Base-by-base conservation (phyloP, 2,888 invertebrate genomes). In the Malacosoma neustria region DNA sequence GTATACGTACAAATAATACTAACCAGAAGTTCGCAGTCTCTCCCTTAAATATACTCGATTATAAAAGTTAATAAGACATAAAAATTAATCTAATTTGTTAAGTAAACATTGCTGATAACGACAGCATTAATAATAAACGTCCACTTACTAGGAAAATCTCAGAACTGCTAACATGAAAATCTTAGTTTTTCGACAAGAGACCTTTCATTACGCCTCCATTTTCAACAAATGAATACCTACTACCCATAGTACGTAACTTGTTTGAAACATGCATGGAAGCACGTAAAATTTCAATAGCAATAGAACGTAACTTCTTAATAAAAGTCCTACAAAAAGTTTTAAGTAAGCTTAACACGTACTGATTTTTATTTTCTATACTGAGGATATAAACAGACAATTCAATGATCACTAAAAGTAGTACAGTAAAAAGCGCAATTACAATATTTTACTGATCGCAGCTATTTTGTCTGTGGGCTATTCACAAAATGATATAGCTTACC, bases 211-310 rank as follows among this genome's bases (percentile, higher is more conserved):
- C 76, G 73, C 74, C 75, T 74, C 81, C 84, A 85, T 84, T 79
- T 84, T 76, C 77, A 76, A 84, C 80, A 84, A 82, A 81, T 82
- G 84, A 84, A 76, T 73, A 72, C 56, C 62, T 73, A 72, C 56
- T 62, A 55, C 39, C 46, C 46, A 48, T 59, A 66, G 60, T 48
- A 62, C 56, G 67, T 67, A 70, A 63, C 55, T 50, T 22, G 5
- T 22, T 22, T 22, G 22, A n/a, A n/a, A n/a, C n/a, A n/a, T n/a
- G 37, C 44, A 42, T 45, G 13, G n/a, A n/a, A n/a, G n/a, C n/a
- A n/a, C n/a, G n/a, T n/a, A n/a, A n/a, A n/a, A n/a, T n/a, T n/a
- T n/a, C n/a, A n/a, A n/a, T 35, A 40, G 43, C 51, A 42, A 51
- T 54, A 60, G 51, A 40, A 51, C 35, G 49, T 48, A 53, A 55